Base-by-base conservation (phyloP, 1,140 invertebrate species). In the Brachionus rubens region DNA sequence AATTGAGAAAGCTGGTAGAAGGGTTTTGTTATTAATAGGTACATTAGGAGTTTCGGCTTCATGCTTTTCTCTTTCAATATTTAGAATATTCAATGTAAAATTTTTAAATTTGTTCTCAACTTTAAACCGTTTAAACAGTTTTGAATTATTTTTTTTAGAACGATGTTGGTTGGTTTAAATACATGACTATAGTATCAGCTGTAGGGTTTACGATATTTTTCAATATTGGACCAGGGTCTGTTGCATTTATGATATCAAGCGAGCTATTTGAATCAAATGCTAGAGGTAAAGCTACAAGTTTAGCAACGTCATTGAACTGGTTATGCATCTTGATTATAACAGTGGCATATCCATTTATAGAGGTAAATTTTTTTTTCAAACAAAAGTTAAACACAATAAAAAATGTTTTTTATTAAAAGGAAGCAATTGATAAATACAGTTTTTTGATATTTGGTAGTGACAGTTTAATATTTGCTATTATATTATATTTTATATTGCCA, bases 291-390 rank as follows among this genome's bases (percentile, higher is more conserved):
- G 96, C 96, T 78, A 98, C 97, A 91, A 95, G 93, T 79, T 93
- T 99, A 79, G 93, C 94, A 24, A 94, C 96, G 28, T 88, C 97
- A 78, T 91, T 96, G 85, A 99, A 99, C 88, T 99, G 96, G 96
- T 89, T 93, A 82, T 92, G 93, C 80, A 99, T 97, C 86, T 98
- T 98, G 86, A 86, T 95, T 76, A 95, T 99, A 80, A 95, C 94
- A 80, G 93, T 96, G 82, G 90, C 90, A 80, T 97, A 98, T 88
- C 94, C 89, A 14, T 82, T 84, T 1, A 81, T 93, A 67, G 86
- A 90, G 78, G 83, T 84, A 78, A 78, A 19, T 67, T 56, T n/a
- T 41, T n/a, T 40, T 52, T 19, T n/a, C 16, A 54, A 26, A 12
- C 36, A 62, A 43, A 21, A 40, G 19, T 16, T 21, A 7, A 26